phyloP scores from a whole-genome alignment of 1,140 invertebrate species.

The Drosophila sp. region DNA sequence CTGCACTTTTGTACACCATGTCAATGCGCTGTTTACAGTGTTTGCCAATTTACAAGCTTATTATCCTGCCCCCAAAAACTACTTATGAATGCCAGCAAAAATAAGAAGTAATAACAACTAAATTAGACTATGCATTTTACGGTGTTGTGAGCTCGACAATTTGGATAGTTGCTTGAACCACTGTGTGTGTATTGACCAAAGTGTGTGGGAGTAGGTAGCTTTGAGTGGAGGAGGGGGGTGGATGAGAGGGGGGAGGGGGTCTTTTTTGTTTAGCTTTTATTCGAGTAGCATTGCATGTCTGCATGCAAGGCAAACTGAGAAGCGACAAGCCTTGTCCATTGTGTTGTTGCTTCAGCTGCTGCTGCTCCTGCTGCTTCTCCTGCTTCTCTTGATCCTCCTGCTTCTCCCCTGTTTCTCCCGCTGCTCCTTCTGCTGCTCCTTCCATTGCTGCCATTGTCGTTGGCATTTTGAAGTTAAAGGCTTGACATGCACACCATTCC shows the following conservation, averaged over 20 bases:
- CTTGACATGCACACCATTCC: conserved; percentile 65
- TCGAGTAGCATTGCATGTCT: conserved; percentile 78
- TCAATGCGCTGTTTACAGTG: conserved; percentile 4
- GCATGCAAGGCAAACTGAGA: conserved; percentile 58
- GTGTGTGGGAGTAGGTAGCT: not conserved
- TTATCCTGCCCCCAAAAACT: conserved; percentile 2
- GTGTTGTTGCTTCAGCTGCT: conserved; percentile 37
- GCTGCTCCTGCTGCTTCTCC: conserved; percentile 10
- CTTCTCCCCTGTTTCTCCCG: conserved; percentile 4
- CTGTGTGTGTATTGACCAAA: conserved; percentile 18
- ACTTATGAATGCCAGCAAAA: not conserved
- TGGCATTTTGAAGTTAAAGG: conserved; percentile 66
- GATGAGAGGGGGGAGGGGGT: too few relatives aligned
- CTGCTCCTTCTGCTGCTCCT: not conserved
- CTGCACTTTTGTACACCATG: too few relatives aligned
- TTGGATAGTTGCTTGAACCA: conserved; percentile 22
- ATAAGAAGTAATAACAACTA: conserved; percentile 27
- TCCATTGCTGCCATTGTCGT: conserved; percentile 60
- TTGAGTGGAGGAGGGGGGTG: conserved; percentile 26
- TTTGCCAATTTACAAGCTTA: conserved; percentile 5
- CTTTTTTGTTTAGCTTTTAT: conserved; percentile 67
- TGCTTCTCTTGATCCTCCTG: too few relatives aligned
- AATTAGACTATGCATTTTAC: conserved; percentile 25
- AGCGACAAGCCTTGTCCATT: conserved; percentile 67
- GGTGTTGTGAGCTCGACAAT: conserved; percentile 5